Conservation (phyloP, 1,140 invertebrate genomes). For the Brachystomella parvula region DNA sequence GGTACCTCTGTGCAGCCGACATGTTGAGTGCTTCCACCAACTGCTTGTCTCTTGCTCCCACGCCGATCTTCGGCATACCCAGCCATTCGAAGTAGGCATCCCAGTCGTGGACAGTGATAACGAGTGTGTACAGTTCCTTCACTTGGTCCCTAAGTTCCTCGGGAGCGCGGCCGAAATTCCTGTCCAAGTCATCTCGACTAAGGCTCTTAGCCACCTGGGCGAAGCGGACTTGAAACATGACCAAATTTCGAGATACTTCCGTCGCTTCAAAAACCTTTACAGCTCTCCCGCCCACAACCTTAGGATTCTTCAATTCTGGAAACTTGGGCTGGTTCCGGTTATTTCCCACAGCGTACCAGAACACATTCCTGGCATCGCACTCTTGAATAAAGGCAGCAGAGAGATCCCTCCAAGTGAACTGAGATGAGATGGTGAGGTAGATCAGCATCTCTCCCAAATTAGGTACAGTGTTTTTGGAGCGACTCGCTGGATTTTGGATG, state of each 20-base stretch:
- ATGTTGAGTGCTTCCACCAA: neutral
- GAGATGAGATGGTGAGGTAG: neutral
- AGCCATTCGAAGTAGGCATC: conserved; percentile 12
- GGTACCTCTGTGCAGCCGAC: neutral
- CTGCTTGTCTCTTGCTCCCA: neutral
- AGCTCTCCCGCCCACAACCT: neutral
- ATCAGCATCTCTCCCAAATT: neutral
- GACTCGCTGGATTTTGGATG: neutral
- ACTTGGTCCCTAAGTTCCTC: neutral
- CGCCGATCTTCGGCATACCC: neutral
- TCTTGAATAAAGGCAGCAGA: conserved; percentile 6
- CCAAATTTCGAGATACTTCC: conserved; percentile 7
- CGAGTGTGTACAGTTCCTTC: conserved; percentile 5
- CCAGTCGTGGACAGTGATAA: conserved; percentile 6
- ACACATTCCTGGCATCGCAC: conserved; percentile 18
- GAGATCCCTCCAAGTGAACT: conserved; percentile 4
- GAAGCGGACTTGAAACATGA: conserved; percentile 22
- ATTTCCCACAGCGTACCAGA: conserved; percentile 8
- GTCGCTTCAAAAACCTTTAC: conserved; percentile 14
- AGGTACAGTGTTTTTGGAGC: neutral
- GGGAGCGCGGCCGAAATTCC: conserved; percentile 10
- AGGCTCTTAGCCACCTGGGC: conserved; percentile 10
- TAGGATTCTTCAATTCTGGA: neutral
- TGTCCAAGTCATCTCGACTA: neutral
- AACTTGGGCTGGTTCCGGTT: neutral